Evolutionary conservation across 2,888 invertebrate genomes (phyloP).

Genomic region (Metopia argyrocephala): DNA sequence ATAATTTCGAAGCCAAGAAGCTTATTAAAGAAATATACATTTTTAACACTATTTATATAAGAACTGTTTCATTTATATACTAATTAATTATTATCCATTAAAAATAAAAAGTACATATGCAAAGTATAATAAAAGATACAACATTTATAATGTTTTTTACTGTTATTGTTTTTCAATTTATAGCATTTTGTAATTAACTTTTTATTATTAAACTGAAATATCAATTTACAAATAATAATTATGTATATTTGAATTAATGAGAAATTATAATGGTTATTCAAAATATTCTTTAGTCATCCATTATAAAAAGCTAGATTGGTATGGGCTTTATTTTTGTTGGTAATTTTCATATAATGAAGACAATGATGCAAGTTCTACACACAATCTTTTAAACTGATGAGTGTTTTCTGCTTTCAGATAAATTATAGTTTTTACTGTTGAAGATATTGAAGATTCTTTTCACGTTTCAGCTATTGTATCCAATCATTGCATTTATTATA

Average conservation of each 20-base stretch:
- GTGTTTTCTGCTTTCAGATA: conserved; percentile 29
- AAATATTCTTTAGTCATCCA: conserved; percentile 22
- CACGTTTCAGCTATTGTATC: conserved; percentile 17
- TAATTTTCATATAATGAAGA: conserved; percentile 1
- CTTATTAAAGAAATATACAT: not conserved
- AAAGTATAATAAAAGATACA: conserved; percentile 70
- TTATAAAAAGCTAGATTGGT: conserved; percentile 15
- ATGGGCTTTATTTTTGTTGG: conserved; percentile 7
- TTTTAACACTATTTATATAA: not conserved
- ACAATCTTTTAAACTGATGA: conserved; percentile 15
- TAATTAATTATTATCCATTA: not conserved
- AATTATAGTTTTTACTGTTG: conserved; percentile 4
- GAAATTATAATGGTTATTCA: conserved; percentile 3
- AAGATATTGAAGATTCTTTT: not conserved
- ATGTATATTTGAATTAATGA: conserved; percentile 53
- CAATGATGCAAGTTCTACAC: not conserved
- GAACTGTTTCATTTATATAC: not conserved
- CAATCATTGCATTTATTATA: conserved; percentile 25
- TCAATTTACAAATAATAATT: conserved; percentile 77
- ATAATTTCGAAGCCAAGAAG: not conserved
- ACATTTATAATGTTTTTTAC: conserved; percentile 65
- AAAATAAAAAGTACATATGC: conserved; percentile 64
- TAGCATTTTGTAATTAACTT: conserved; percentile 65
- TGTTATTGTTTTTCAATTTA: conserved; percentile 63
- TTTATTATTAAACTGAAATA: conserved; percentile 78